Evolutionary conservation across 1,140 invertebrate species (phyloP).

Genomic region (Hesperophylax magnus): DNA sequence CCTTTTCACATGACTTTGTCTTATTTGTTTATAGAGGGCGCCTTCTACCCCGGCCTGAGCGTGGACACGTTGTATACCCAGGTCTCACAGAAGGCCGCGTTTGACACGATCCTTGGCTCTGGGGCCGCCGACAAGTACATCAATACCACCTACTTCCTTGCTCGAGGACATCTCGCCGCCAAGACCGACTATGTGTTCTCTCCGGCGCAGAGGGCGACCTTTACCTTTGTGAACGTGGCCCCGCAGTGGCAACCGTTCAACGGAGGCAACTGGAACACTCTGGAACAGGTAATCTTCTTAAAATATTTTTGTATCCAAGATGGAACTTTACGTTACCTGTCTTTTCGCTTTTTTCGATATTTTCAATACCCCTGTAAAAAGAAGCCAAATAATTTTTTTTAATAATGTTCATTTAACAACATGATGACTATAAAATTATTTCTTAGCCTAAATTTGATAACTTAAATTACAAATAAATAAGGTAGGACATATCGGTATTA

Average conservation of each 20-base stretch:
- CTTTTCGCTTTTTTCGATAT: too few species aligned
- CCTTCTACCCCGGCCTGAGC: slow-evolving; percentile 43
- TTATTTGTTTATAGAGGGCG: slow-evolving; percentile 22
- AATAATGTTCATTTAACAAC: too few species aligned
- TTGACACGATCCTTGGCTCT: slow-evolving; percentile 20
- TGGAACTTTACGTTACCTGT: too few species aligned
- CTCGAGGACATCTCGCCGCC: slow-evolving; percentile 78
- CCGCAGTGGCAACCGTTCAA: slow-evolving; percentile 80
- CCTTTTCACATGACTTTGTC: too few species aligned
- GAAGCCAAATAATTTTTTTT: too few species aligned
- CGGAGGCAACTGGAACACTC: slow-evolving; percentile 75
- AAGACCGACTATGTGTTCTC: slow-evolving; percentile 77
- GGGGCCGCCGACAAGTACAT: slow-evolving; percentile 75
- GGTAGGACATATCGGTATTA: too few species aligned
- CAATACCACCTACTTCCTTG: slow-evolving; percentile 71
- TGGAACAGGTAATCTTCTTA: slow-evolving; percentile 63
- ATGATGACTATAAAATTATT: too few species aligned
- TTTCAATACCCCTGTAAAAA: too few species aligned
- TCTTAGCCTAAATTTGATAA: too few species aligned
- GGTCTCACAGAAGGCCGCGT: slow-evolving; percentile 8
- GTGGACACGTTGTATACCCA: slow-evolving; percentile 45
- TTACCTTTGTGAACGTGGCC: slow-evolving; percentile 67
- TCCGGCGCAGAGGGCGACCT: slow-evolving; percentile 71
- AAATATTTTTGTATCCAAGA: too few species aligned
- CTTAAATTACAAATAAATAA: too few species aligned